These are phyloP conservation scores for Lampris megalopsis DNA, from an alignment of 2,113 vertebrate genomes.

Conservation along the genomic window DNA sequence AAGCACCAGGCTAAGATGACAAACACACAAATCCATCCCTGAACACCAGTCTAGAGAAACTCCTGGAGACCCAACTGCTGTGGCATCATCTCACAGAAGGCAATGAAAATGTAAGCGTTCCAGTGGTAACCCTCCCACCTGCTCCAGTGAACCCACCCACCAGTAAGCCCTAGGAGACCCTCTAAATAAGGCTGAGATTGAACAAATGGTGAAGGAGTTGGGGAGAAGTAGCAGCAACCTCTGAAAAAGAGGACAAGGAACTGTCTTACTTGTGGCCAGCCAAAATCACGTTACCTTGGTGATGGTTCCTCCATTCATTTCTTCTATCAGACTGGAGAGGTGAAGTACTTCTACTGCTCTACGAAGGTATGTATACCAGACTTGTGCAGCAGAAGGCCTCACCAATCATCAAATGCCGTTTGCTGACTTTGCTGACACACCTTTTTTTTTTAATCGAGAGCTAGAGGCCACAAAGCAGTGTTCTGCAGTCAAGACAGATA, in stretches of 20 bases:
- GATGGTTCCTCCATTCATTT: constrained; percentile 24
- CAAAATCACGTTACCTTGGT: constrained; percentile 9
- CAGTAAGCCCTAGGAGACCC: not conserved
- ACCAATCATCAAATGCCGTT: constrained; percentile 17
- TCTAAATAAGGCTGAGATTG: constrained; percentile 5
- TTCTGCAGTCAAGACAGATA: too few relatives aligned
- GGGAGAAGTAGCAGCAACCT: constrained; percentile 16
- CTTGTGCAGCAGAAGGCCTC: constrained; percentile 7
- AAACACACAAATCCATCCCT: constrained; percentile 14
- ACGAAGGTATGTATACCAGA: constrained; percentile 13
- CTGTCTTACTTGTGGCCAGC: constrained; percentile 24
- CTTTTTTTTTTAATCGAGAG: not conserved
- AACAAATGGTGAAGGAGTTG: constrained; percentile 8
- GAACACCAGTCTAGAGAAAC: constrained; percentile 19
- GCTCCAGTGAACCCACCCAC: constrained; percentile 5
- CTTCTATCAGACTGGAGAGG: constrained; percentile 15
- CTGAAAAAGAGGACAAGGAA: constrained; percentile 15
- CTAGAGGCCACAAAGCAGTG: not conserved
- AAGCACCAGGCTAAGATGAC: constrained; percentile 6
- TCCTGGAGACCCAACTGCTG: constrained; percentile 14
- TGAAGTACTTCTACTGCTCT: constrained; percentile 23
- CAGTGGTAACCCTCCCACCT: not conserved
- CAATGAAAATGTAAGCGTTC: not conserved
- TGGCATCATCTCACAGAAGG: not conserved
- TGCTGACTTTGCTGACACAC: not conserved